Evolutionary conservation across 2,113 vertebrate species (phyloP), one percentile per base, ranked within the genome.

Genomic region (Carassius gibelio): DNA sequence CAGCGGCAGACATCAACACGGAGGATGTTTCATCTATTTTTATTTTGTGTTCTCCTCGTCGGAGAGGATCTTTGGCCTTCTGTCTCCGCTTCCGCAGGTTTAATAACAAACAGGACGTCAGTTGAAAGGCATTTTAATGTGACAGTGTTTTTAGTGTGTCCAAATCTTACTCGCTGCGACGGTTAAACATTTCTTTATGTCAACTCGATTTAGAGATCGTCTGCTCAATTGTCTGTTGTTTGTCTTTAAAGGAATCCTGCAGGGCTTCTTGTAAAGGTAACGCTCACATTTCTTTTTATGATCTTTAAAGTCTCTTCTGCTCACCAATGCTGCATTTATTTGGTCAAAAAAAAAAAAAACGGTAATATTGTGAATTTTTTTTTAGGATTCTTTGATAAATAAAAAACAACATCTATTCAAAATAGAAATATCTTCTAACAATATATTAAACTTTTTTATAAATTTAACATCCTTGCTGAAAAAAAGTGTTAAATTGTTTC

Each of bases 1-100:
- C 84, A 72, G 76, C 62, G 17, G 81, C 81, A 62, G 86, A 57
- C 80, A 81, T 87, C 84, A 77, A 48, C 64, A 64, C 81, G 48
- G 11, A 76, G 26, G 81, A 82, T n/a, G 87, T 85, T 86, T 87
- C 82, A 82, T 81, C 76, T 86, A 86, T 84, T 86, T 88, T 83
- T 61, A 11, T 42, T 79, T 83, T 75, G 36, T 80, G 69, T 76
- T 59, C 26, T 57, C 84, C 55, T 59, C 55, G 17, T 45, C 62
- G 66, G 21, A 45, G 50, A 69, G 14, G 61, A 84, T 50, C 61
- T 83, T 61, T 77, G 77, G 66, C 77, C 82, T 80, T 52, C 30
- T 52, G 52, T 48, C 57, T 66, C 8, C 48, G 36, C 19, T 64
- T 30, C 30, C 3, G 4, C 9, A 9, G 68, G 21, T 81, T 85